Conservation (phyloP, 2,797 vertebrate genomes). For the Morus bassanus region DNA sequence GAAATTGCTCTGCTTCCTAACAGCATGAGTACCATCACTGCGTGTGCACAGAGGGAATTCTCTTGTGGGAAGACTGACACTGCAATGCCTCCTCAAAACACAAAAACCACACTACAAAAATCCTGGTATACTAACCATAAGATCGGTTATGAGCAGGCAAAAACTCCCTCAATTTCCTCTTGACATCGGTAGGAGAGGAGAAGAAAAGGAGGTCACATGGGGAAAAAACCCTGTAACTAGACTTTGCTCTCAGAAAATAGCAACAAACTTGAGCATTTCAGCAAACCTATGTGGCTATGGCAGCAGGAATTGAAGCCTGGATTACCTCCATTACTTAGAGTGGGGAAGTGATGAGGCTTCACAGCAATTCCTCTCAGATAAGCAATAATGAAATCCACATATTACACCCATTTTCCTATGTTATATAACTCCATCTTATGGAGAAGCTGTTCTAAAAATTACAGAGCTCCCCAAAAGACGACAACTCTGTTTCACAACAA, state of each 20-base stretch:
- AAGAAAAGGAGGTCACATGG: background rate
- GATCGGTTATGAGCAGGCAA: rapidly evolving
- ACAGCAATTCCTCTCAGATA: background rate
- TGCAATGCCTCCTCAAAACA: background rate
- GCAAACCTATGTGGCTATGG: background rate
- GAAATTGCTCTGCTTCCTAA: background rate
- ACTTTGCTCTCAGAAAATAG: background rate
- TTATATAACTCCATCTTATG: background rate
- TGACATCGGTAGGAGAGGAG: background rate
- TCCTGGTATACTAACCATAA: rapidly evolving
- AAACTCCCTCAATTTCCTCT: background rate
- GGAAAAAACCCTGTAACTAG: rapidly evolving
- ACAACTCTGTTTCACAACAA: background rate
- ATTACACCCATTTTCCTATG: background rate
- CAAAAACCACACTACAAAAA: background rate
- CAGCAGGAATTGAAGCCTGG: background rate
- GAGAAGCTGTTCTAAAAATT: background rate
- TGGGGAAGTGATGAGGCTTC: background rate
- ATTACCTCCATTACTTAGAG: background rate
- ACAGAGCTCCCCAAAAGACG: background rate
- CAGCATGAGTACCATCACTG: background rate
- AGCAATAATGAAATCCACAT: background rate
- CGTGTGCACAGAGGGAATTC: background rate
- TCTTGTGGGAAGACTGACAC: background rate
- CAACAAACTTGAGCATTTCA: background rate